phyloP scores from a whole-genome alignment of 2,797 vertebrate genomes.

The Botia kubotai region DNA sequence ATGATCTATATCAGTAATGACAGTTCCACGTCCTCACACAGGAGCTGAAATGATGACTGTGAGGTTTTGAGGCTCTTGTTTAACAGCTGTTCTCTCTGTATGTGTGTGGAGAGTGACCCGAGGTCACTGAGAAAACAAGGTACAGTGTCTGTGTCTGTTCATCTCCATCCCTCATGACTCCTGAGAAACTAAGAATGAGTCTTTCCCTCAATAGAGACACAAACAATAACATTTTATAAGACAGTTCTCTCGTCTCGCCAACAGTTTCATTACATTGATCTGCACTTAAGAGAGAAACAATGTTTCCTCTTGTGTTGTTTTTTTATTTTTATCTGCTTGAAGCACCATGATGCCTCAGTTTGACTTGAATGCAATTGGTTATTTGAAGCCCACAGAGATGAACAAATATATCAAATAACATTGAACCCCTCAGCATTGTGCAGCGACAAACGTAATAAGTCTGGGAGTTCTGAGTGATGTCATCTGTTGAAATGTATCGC shows the following conservation, averaged over 20 bases:
- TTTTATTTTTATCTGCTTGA: background rate
- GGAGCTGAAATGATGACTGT: conserved; percentile 2
- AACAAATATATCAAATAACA: no score
- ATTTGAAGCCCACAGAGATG: no score
- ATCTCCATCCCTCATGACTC: conserved; percentile 5
- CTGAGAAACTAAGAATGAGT: conserved; percentile 9
- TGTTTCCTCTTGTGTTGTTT: background rate
- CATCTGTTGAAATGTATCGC: conserved; percentile 3
- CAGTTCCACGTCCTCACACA: background rate
- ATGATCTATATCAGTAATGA: conserved; percentile 31
- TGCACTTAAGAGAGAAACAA: conserved; percentile 4
- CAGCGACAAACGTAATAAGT: background rate
- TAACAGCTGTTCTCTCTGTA: background rate
- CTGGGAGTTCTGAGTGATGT: background rate
- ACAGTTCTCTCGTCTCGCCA: background rate
- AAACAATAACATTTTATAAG: conserved; percentile 2
- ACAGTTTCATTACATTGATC: background rate
- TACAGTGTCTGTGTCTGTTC: background rate
- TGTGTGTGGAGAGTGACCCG: background rate
- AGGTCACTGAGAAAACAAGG: conserved; percentile 6
- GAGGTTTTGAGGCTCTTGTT: conserved; percentile 24
- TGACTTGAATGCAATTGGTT: background rate
- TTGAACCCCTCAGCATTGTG: no score
- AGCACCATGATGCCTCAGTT: background rate
- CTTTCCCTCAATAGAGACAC: conserved; percentile 9